Conservation (phyloP, 2,888 invertebrate genomes). For the Oscheius sp. region DNA sequence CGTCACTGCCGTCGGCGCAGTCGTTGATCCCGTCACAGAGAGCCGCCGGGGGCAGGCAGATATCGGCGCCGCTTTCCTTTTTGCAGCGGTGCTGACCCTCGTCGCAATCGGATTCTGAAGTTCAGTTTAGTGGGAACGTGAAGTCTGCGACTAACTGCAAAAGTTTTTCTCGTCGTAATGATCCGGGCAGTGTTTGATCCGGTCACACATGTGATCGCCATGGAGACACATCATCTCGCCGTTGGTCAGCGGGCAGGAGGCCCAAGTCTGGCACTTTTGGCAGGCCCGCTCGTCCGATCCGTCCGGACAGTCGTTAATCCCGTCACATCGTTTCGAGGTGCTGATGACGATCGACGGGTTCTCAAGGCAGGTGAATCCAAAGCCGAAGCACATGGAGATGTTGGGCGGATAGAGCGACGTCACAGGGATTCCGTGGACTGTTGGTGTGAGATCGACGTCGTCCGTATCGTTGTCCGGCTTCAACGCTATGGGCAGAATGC, state of each 20-base stretch:
- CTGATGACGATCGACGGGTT: conserved; percentile 53
- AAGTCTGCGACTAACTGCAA: conserved; percentile 35
- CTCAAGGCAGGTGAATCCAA: conserved; percentile 64
- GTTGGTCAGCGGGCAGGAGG: conserved; percentile 52
- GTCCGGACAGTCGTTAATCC: conserved; percentile 60
- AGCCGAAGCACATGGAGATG: conserved; percentile 61
- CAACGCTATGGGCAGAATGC: neutral
- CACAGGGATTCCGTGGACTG: conserved; percentile 45
- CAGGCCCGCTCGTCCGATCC: conserved; percentile 62
- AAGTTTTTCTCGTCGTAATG: conserved; percentile 54
- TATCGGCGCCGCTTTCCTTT: conserved; percentile 22
- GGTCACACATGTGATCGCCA: conserved; percentile 59
- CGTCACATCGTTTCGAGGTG: conserved; percentile 62
- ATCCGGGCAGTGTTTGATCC: conserved; percentile 58
- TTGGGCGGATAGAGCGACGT: conserved; percentile 58
- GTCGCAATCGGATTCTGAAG: conserved; percentile 39
- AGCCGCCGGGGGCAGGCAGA: conserved; percentile 47
- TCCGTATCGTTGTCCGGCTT: conserved; percentile 28
- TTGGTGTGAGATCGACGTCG: conserved; percentile 11
- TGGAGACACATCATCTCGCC: conserved; percentile 40
- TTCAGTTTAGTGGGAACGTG: neutral
- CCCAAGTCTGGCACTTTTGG: conserved; percentile 60
- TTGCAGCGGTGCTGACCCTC: conserved; percentile 45
- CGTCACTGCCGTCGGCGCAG: conserved; percentile 52
- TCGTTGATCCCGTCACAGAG: conserved; percentile 54